Percentiles rank a stretch among this genome's conserved stretches.
These are phyloP conservation scores for Bombyx huttoni DNA, from an alignment of 2,888 invertebrate genomes.

Conservation along the genomic window DNA sequence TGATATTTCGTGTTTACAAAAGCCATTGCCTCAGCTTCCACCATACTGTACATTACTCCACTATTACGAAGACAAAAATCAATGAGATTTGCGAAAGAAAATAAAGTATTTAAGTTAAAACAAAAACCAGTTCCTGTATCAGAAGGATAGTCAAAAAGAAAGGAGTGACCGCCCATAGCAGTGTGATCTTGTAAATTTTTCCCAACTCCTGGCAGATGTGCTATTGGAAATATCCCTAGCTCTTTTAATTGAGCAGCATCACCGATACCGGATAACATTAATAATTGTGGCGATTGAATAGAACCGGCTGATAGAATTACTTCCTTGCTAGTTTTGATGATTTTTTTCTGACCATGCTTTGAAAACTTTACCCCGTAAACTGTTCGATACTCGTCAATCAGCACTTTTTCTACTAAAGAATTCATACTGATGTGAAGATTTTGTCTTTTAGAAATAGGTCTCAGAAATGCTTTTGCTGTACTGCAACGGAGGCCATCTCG, in stretches of 20 bases:
- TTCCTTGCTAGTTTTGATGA: constrained; percentile 79
- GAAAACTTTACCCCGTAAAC: constrained; percentile 79
- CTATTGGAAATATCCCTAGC: constrained; percentile 73
- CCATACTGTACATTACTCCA: constrained; percentile 82
- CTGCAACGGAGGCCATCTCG: constrained; percentile 86
- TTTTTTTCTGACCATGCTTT: constrained; percentile 65
- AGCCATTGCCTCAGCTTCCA: constrained; percentile 85
- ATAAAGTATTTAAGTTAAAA: constrained; percentile 77
- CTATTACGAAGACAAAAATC: constrained; percentile 73
- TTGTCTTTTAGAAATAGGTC: constrained; percentile 75
- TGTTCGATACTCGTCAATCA: constrained; percentile 74
- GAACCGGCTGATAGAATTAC: constrained; percentile 90
- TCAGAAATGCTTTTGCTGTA: constrained; percentile 85
- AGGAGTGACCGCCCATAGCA: constrained; percentile 83
- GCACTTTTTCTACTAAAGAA: constrained; percentile 77
- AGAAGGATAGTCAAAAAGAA: constrained; percentile 77
- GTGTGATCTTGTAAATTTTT: constrained; percentile 87
- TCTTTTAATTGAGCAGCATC: constrained; percentile 75
- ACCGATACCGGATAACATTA: constrained; percentile 90
- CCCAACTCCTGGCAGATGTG: constrained; percentile 81
- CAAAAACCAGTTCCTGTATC: constrained; percentile 73
- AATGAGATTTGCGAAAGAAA: constrained; percentile 74
- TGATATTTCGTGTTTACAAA: constrained; percentile 83
- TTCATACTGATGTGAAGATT: constrained; percentile 82
- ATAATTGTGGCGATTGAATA: constrained; percentile 85